Base-by-base conservation (phyloP, 2,113 vertebrate genomes). In the Ptilorrhoa leucosticta region DNA sequence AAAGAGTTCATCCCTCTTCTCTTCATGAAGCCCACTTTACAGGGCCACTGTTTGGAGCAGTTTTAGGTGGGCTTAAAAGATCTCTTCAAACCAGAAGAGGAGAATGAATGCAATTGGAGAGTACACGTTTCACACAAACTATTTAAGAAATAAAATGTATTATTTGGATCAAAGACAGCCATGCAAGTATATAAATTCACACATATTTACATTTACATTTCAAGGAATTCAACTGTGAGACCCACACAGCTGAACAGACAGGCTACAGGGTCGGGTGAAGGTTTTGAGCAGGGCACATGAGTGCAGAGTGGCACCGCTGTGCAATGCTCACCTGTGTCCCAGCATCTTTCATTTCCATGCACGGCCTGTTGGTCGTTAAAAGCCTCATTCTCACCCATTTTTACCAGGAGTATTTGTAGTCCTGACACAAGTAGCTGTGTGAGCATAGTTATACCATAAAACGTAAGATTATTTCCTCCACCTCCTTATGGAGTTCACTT, bases 231-330 rank as follows among this genome's bases (percentile, higher is more conserved):
- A 40, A 4, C 9, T 27, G 18, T 30, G 42, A 65, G 13, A 23
- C 7, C 1, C 0, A 0, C 16, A 15, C 1, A 56, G n/a, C 39
- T 83, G 35, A 72, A 54, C 8, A 83, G 35, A 42, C 3, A 87
- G 40, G 12, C 10, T 42, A 2, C 8, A 86, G 51, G 51, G 24
- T 27, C 1, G 1, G 31, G 7, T 6, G 10, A 85, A 66, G 39
- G 15, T 31, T 68, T 33, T 42, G 20, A 51, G 53, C 3, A 2
- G 15, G 40, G 53, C 39, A 54, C 5, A 44, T 0, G 0, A 26
- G 47, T 17, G 45, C 42, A 58, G 30, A 27, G 40, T 9, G 61
- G 28, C 47, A 48, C 42, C 5, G 11, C 86, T 40, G 51, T 31
- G 56, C 37, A 40, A 11, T 10, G 7, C 66, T 79, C 47, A 50